Percentiles rank a stretch among this genome's conserved stretches.
These are phyloP conservation scores for Okapia johnstoni DNA, from an alignment of 2,113 vertebrate species.

Conservation along the genomic window DNA sequence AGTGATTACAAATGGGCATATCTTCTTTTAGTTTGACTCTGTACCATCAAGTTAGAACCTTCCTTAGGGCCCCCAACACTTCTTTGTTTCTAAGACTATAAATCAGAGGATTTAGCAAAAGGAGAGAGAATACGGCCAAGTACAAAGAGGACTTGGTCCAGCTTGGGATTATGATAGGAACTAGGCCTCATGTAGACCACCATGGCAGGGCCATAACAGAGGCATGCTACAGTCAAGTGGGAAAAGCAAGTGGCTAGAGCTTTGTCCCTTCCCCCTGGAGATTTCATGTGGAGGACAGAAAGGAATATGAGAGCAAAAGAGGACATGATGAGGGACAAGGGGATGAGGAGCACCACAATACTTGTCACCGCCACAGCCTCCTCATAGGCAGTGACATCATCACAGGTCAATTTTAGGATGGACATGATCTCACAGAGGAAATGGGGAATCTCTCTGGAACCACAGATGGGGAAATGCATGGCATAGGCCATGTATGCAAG, in stretches of 20 bases:
- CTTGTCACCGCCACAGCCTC: background rate
- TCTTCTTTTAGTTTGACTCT: background rate
- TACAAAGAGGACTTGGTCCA: conserved; percentile 42
- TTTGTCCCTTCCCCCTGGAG: background rate
- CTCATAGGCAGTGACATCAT: conserved; percentile 21
- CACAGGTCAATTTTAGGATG: conserved; percentile 28
- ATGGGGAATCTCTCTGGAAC: conserved; percentile 32
- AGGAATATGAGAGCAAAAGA: conserved; percentile 44
- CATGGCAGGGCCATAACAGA: conserved; percentile 37
- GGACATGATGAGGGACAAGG: conserved; percentile 19
- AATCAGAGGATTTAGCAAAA: background rate
- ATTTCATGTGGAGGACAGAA: background rate
- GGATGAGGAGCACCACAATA: background rate
- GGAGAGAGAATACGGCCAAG: conserved; percentile 7
- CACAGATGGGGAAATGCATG: conserved; percentile 16
- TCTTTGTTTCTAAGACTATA: background rate
- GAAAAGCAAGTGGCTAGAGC: conserved; percentile 11
- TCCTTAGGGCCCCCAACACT: background rate
- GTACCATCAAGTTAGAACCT: background rate
- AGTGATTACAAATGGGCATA: background rate
- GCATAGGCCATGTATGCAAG: background rate
- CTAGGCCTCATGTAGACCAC: conserved; percentile 46
- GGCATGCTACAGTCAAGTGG: background rate
- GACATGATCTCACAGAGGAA: conserved; percentile 53
- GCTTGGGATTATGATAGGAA: background rate